Base-by-base conservation (phyloP, 2,797 vertebrate genomes). In the Meriones psammophilus region DNA sequence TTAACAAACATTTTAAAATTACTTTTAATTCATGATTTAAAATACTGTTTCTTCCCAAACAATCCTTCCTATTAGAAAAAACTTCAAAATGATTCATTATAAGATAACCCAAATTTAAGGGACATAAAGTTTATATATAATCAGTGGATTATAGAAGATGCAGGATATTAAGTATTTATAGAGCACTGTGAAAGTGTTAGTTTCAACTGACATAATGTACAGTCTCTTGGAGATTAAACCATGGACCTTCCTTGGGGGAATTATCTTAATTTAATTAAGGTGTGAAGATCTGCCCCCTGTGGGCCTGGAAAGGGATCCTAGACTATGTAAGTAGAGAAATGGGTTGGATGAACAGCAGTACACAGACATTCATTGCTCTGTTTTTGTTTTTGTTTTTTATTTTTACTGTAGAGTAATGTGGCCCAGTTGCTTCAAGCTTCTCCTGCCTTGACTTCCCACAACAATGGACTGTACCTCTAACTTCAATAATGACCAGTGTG, bases 41-140 rank as follows among this genome's bases (percentile, higher is more conserved):
- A 73, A 73, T 73, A 36, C 33, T 36, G 39, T 56, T 39, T 78
- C 17, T 80, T 85, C 71, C 46, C 8, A 66, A 46, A 50, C 36
- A 33, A 66, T 78, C 36, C 5, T n/a, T 90, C 92, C 92, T 86
- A 62, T 46, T 77, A 58, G 39, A 89, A 30, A 83, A 91, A 20
- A 90, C 71, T 26, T 93, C 33, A 36, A 90, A 94, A 79, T 50
- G 42, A 42, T 36, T n/a, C 36, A 64, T 84, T 39, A 89, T 50
- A 79, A 22, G 54, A 30, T 85, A 92, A 58, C 5, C 81, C 50
- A 79, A 94, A 83, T 50, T 56, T 74, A 68, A 73, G 42, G 14
- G 50, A 76, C 15, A 58, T 50, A 80, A 71, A 79, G n/a, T 20
- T n/a, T 28, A 64, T n/a, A 39, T 69, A 12, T 24, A 73, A 58